These are phyloP conservation scores for Melanotaenia nigrans DNA, from an alignment of 2,797 vertebrate genomes.

Conservation along the genomic window DNA sequence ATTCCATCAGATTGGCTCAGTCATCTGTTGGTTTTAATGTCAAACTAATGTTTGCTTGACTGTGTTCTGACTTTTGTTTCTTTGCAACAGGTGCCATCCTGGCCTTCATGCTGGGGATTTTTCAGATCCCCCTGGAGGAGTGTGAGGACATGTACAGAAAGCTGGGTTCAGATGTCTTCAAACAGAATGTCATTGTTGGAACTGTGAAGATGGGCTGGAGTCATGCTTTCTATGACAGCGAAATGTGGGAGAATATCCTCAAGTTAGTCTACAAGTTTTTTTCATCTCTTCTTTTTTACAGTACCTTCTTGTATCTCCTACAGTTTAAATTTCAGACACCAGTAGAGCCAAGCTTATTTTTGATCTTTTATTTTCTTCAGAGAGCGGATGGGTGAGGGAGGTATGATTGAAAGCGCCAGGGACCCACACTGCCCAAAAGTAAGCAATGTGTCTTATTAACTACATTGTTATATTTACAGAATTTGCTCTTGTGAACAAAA, in stretches of 20 bases:
- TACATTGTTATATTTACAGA: not conserved
- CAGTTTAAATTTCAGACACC: not conserved
- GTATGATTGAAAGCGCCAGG: constrained; percentile 94
- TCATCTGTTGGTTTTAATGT: not conserved
- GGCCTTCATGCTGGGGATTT: constrained; percentile 97
- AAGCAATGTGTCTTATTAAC: constrained; percentile 38
- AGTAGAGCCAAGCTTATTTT: not conserved
- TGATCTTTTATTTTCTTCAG: constrained; percentile 70
- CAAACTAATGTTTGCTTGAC: not conserved
- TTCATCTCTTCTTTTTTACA: not conserved
- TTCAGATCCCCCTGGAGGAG: constrained; percentile 92
- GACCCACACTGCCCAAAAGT: constrained; percentile 93
- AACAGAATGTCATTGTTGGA: constrained; percentile 96
- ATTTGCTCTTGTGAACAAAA: not conserved
- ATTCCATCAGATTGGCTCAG: not conserved
- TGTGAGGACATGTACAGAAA: constrained; percentile 95
- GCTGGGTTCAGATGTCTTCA: constrained; percentile 95
- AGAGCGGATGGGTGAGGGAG: constrained; percentile 90
- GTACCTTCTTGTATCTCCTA: not conserved
- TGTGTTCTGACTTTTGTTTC: not conserved
- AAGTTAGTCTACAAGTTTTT: constrained; percentile 84
- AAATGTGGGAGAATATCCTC: constrained; percentile 96
- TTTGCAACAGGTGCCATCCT: constrained; percentile 90
- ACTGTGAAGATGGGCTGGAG: constrained; percentile 99
- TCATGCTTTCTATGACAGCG: constrained; percentile 96